Conservation (phyloP, 2,888 invertebrate species). For the Pteria penguin region DNA sequence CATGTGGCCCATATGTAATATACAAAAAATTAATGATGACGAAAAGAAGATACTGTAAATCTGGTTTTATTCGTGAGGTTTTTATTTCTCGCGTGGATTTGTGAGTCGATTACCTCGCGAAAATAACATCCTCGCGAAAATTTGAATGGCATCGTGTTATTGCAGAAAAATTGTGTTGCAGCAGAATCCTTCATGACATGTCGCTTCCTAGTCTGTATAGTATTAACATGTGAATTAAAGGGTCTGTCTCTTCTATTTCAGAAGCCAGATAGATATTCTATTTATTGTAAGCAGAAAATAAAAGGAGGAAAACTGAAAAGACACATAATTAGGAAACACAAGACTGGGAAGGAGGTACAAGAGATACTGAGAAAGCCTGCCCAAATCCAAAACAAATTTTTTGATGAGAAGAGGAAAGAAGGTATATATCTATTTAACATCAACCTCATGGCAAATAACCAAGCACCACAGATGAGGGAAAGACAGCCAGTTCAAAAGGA, state of each 20-base stretch:
- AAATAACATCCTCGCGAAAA: no score
- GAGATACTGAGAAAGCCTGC: constrained; percentile 15
- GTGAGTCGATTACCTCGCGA: no score
- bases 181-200: no score
- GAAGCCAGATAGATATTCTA: constrained; percentile 21
- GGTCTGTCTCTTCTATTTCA: constrained; percentile 6
- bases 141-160: no score
- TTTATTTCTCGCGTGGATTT: no score
- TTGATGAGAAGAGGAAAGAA: constrained; percentile 24
- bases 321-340: constrained; percentile 32
- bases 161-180: no score
- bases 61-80: no score
- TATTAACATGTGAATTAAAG: no score
- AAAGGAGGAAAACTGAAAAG: constrained; percentile 33
- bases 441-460: constrained; percentile 12
- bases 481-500: constrained; percentile 14
- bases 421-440: constrained; percentile 32
- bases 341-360: constrained; percentile 17
- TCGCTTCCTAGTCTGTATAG: no score
- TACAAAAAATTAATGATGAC: no score
- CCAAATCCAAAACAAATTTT: constrained; percentile 21
- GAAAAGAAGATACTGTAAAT: no score
- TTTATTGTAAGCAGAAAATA: constrained; percentile 29
- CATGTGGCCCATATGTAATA: no score
- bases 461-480: constrained; percentile 34